Percentiles rank a stretch among this genome's conserved stretches.
phyloP scores from a whole-genome alignment of 2,797 vertebrate genomes.

The Nannoperca australis region DNA sequence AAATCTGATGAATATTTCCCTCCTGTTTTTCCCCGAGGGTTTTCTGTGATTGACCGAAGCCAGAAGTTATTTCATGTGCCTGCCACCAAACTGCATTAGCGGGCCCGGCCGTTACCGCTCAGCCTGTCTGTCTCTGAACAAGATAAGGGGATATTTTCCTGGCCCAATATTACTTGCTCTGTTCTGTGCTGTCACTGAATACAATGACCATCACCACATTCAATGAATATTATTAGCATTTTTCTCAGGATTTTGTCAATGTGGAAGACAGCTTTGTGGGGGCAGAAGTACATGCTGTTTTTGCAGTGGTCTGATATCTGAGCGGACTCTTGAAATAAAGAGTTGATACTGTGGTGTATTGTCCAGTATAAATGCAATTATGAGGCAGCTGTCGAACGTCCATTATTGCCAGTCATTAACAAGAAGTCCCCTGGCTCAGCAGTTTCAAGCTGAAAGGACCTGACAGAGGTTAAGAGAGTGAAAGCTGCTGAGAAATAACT shows the following conservation, averaged over 20 bases:
- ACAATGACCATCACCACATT: conserved; percentile 67
- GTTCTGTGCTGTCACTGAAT: conserved; percentile 63
- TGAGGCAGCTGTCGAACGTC: conserved; percentile 40
- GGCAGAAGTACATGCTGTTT: conserved; percentile 46
- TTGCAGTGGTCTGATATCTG: conserved; percentile 37
- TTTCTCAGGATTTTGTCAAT: conserved; percentile 55
- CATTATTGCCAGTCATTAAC: conserved; percentile 38
- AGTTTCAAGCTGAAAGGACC: conserved; percentile 43
- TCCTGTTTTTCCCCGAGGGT: conserved; percentile 46
- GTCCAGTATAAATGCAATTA: conserved; percentile 55
- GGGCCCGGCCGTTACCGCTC: conserved; percentile 34
- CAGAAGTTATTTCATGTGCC: conserved; percentile 71
- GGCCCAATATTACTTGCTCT: conserved; percentile 52
- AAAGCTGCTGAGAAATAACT: conserved; percentile 35
- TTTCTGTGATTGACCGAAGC: conserved; percentile 60
- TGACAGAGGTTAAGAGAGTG: conserved; percentile 40
- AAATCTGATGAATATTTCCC: conserved; percentile 53
- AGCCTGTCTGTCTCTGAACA: conserved; percentile 60
- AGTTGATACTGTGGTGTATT: conserved; percentile 18
- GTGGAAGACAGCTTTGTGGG: conserved; percentile 43
- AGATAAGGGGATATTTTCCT: conserved; percentile 72
- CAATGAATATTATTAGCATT: conserved; percentile 77
- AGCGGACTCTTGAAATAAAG: conserved; percentile 36
- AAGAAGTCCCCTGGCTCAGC: conserved; percentile 42
- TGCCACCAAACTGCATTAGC: conserved; percentile 70